These are phyloP conservation scores for Drosophila serrata DNA, from an alignment of 1,140 invertebrate species.

Conservation along the genomic window DNA sequence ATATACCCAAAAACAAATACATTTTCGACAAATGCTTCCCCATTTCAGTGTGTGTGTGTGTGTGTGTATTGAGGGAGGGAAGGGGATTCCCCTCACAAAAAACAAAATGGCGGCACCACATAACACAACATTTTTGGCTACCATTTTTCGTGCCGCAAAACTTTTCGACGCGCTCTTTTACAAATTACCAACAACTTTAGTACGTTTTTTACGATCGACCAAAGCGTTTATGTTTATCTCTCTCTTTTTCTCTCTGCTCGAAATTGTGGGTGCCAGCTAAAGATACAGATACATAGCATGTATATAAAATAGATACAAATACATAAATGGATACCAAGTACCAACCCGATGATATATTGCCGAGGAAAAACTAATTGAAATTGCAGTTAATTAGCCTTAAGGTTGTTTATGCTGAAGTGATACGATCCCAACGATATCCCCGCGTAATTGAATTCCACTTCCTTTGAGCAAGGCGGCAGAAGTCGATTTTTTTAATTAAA, in stretches of 20 bases:
- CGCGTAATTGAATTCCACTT: slow-evolving; percentile 69
- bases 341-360: slow-evolving; percentile 41
- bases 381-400: slow-evolving; percentile 54
- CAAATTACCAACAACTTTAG: slow-evolving; percentile 85
- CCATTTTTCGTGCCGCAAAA: slow-evolving; percentile 69
- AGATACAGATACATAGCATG: slow-evolving; percentile 1
- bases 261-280: slow-evolving; percentile 19
- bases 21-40: slow-evolving; percentile 6
- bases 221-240: slow-evolving; percentile 58
- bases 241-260: background rate
- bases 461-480: slow-evolving; percentile 22
- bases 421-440: slow-evolving; percentile 6
- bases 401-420: slow-evolving; percentile 44
- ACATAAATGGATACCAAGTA: background rate
- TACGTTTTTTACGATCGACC: slow-evolving; percentile 73
- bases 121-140: slow-evolving; percentile 68
- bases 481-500: slow-evolving; percentile 71
- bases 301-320: background rate
- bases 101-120: slow-evolving; percentile 82
- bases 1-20: slow-evolving; percentile 6
- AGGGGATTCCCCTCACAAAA: slow-evolving; percentile 53
- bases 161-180: slow-evolving; percentile 85
- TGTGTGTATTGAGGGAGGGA: background rate
- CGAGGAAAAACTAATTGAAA: slow-evolving; percentile 50
- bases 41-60: slow-evolving; percentile 9